Percentiles rank a stretch among this genome's conserved stretches.
phyloP scores from a whole-genome alignment of 2,113 vertebrate genomes.

The Gnathonemus echidnorhynchus region DNA sequence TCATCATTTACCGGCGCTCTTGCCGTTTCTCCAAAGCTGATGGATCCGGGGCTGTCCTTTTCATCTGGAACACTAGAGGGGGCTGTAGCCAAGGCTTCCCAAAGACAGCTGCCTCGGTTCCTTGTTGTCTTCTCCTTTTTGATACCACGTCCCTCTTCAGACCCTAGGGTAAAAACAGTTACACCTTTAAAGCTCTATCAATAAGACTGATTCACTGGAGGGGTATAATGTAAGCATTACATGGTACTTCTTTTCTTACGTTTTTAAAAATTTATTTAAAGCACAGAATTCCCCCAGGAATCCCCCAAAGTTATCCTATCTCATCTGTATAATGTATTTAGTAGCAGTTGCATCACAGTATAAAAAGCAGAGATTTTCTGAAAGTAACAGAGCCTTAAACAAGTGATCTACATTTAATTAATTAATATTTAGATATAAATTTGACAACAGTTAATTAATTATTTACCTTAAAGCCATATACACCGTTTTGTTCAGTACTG shows the following conservation, averaged over 20 bases:
- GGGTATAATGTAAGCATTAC: background rate
- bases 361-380: background rate
- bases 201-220: background rate
- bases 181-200: background rate
- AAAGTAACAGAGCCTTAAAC: background rate
- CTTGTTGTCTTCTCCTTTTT: constrained; percentile 1
- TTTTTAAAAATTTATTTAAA: background rate
- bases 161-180: background rate
- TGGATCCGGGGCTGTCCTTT: background rate
- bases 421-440: background rate
- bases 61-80: background rate
- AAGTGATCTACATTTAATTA: background rate
- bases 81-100: background rate
- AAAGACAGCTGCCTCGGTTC: constrained; percentile 3
- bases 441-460: background rate
- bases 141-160: background rate
- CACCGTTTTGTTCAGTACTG: background rate
- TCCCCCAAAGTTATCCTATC: background rate
- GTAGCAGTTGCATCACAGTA: background rate
- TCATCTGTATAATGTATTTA: background rate
- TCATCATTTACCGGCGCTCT: background rate
- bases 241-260: background rate
- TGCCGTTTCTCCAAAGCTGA: background rate
- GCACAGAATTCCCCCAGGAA: background rate
- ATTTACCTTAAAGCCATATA: background rate